phyloP scores from a whole-genome alignment of 1,140 invertebrate genomes.

The Cryptotermes secundus region DNA sequence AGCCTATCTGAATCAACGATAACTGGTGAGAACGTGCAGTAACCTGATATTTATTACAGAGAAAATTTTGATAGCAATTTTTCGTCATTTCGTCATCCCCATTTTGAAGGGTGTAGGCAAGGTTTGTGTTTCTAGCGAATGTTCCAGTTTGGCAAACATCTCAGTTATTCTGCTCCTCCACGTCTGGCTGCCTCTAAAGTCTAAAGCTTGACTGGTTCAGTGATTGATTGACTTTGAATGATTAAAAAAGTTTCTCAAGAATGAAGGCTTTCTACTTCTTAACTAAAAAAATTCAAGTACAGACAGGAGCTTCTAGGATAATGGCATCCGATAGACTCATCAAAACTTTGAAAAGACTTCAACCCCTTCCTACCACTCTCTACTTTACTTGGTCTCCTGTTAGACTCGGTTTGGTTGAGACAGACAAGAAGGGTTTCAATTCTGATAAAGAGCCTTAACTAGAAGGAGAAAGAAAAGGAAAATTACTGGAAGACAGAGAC shows the following conservation, averaged over 20 bases:
- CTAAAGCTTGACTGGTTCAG: conserved; percentile 18
- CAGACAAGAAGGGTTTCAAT: background rate
- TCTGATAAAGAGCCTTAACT: background rate
- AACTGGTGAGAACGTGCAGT: too few relatives aligned
- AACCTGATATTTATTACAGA: too few relatives aligned
- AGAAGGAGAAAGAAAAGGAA: background rate
- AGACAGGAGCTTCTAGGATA: conserved; percentile 23
- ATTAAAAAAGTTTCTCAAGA: conserved; percentile 30
- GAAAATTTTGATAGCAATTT: background rate
- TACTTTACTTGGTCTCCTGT: conserved; percentile 14
- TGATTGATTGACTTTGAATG: conserved; percentile 32
- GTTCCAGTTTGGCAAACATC: background rate
- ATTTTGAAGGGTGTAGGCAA: background rate
- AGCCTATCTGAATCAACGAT: too few relatives aligned
- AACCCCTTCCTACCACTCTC: background rate
- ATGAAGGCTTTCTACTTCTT: background rate
- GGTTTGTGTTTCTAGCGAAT: background rate
- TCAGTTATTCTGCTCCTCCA: conserved; percentile 13
- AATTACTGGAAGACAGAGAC: background rate
- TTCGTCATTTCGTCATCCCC: background rate
- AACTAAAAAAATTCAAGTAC: conserved; percentile 23
- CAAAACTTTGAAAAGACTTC: conserved; percentile 30
- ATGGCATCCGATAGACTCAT: conserved; percentile 30
- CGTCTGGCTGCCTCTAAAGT: background rate
- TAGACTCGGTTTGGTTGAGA: conserved; percentile 4